Evolutionary conservation across 2,113 vertebrate species (phyloP).

Genomic region (Pangasianodon gigas): DNA sequence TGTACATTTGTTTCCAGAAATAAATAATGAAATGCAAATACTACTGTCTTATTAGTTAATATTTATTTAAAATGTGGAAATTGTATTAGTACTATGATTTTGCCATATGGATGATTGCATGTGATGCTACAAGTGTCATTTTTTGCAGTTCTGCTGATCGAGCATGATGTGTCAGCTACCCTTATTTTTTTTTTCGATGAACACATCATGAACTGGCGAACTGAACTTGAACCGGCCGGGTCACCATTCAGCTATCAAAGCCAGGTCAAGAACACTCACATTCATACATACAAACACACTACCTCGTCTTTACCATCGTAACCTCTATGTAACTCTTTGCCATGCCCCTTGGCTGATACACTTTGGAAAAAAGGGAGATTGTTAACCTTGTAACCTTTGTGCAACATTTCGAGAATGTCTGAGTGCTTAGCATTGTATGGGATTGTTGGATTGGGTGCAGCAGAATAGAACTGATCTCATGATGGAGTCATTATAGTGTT

Average conservation of each 20-base stretch:
- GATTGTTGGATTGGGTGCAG: constrained; percentile 7
- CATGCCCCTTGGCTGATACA: not conserved
- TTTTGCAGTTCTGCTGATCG: not conserved
- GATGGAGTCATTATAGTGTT: constrained; percentile 17
- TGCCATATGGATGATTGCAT: not conserved
- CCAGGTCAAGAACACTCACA: constrained; percentile 46
- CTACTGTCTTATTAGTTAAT: not conserved
- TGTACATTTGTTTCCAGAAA: not conserved
- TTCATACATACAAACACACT: not conserved
- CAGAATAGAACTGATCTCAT: constrained; percentile 9
- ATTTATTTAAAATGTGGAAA: not conserved
- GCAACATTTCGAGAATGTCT: not conserved
- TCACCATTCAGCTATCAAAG: constrained; percentile 74
- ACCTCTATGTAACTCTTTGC: not conserved
- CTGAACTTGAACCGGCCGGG: constrained; percentile 82
- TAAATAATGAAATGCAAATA: not conserved
- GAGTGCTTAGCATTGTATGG: not conserved
- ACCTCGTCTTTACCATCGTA: not conserved
- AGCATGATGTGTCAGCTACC: not conserved
- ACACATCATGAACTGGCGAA: constrained; percentile 82
- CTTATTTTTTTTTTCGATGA: constrained; percentile 55
- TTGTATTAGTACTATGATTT: not conserved
- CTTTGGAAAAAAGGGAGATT: not conserved
- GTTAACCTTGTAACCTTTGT: constrained; percentile 31
- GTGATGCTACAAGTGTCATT: not conserved